phyloP scores from a whole-genome alignment of 2,888 invertebrate species.

The Chrysina gloriosa region DNA sequence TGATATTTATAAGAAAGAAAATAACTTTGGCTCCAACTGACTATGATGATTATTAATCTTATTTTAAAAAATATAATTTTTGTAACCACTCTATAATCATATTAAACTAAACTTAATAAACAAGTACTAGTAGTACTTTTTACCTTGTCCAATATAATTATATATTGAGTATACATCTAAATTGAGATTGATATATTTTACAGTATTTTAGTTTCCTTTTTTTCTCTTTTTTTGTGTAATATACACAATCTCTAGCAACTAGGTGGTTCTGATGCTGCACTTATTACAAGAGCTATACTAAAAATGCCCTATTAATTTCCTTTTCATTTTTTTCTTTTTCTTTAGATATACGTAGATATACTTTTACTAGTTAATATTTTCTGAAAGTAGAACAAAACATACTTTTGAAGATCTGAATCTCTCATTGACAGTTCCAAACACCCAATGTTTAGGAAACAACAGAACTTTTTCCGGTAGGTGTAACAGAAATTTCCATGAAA shows the following conservation, averaged over 20 bases:
- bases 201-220: slow-evolving; percentile 35
- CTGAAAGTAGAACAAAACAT: slow-evolving; percentile 10
- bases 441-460: not conserved
- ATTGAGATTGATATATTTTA: slow-evolving; percentile 46
- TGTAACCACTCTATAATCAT: slow-evolving; percentile 48
- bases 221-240: slow-evolving; percentile 36
- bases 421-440: too few relatives aligned
- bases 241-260: slow-evolving; percentile 48
- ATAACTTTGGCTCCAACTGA: slow-evolving; percentile 52
- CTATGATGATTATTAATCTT: slow-evolving; percentile 46
- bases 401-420: slow-evolving; percentile 26
- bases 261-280: slow-evolving; percentile 53
- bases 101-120: slow-evolving; percentile 43
- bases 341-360: slow-evolving; percentile 43
- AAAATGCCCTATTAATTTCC: slow-evolving; percentile 51
- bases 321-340: slow-evolving; percentile 33
- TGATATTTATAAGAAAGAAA: slow-evolving; percentile 32
- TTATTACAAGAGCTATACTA: slow-evolving; percentile 52
- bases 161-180: slow-evolving; percentile 53
- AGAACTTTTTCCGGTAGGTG: not conserved
- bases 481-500: not conserved
- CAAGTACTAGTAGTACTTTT: slow-evolving; percentile 51
- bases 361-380: slow-evolving; percentile 37
- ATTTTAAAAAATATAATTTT: slow-evolving; percentile 39
- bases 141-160: slow-evolving; percentile 53